Evolutionary conservation across 1,140 invertebrate genomes (phyloP).

Genomic region (Drosophila persimilis): DNA sequence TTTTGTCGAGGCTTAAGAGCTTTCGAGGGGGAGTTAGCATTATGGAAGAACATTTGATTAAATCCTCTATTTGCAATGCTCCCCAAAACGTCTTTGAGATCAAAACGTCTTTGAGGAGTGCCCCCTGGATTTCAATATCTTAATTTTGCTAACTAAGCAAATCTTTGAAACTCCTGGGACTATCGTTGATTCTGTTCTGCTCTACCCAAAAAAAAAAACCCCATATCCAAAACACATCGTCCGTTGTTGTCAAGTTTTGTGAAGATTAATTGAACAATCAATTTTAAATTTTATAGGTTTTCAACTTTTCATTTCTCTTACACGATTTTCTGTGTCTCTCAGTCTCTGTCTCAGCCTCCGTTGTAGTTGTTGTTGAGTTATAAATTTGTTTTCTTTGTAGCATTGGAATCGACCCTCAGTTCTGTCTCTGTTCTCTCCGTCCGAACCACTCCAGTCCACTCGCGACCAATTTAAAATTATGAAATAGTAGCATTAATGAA

Average conservation of each 20-base stretch:
- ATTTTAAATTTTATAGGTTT: conserved; percentile 82
- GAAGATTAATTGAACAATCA: conserved; percentile 83
- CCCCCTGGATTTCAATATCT: no score
- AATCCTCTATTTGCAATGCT: no score
- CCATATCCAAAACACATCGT: conserved; percentile 23
- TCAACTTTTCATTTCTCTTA: conserved; percentile 78
- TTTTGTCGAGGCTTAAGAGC: conserved; percentile 4
- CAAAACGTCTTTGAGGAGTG: no score
- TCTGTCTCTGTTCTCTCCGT: conserved; percentile 24
- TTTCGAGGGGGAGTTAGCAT: no score
- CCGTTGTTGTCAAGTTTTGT: conserved; percentile 73
- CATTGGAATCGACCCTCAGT: conserved; percentile 49
- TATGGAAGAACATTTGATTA: no score
- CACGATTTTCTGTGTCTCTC: conserved; percentile 59
- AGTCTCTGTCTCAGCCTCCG: conserved; percentile 5
- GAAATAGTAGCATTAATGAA: conserved; percentile 68
- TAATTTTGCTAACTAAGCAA: neutral
- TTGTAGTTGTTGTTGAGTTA: conserved; percentile 60
- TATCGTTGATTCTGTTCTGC: neutral
- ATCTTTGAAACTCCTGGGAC: neutral
- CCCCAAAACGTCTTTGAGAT: no score
- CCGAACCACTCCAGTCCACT: neutral
- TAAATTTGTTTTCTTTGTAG: conserved; percentile 72
- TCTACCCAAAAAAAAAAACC: neutral
- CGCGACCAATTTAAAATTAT: conserved; percentile 66